These are phyloP conservation scores for Drosophila flavopinicola DNA, from an alignment of 2,888 invertebrate species.

Conservation along the genomic window DNA sequence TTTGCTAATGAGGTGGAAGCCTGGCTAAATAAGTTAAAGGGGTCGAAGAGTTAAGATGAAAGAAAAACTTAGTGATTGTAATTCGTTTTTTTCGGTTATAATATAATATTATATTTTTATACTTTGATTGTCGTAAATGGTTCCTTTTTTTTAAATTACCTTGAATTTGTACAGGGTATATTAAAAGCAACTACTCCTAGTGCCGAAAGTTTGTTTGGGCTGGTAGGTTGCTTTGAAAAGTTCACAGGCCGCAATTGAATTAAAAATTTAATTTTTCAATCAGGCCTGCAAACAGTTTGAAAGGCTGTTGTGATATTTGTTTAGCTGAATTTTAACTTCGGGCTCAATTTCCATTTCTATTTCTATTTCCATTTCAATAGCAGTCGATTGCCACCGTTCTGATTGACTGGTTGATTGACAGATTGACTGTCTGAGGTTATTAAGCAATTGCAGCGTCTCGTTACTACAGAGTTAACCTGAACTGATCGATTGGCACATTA, in stretches of 20 bases:
- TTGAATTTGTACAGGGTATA: neutral
- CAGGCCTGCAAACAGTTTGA: conserved; percentile 53
- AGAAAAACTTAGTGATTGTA: no score
- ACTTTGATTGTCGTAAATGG: no score
- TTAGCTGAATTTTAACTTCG: conserved; percentile 34
- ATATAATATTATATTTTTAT: no score
- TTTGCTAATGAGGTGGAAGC: no score
- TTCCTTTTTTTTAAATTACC: no score
- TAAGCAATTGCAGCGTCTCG: conserved; percentile 1
- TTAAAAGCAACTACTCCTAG: neutral
- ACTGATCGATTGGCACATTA: conserved; percentile 24
- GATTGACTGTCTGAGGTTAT: neutral
- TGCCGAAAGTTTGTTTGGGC: neutral
- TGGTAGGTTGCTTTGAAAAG: conserved; percentile 1
- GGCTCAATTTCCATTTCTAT: conserved; percentile 29
- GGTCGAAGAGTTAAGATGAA: no score
- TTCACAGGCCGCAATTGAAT: conserved; percentile 50
- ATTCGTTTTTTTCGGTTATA: no score
- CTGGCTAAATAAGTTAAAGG: no score
- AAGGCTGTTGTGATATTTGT: conserved; percentile 46
- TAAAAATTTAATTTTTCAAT: conserved; percentile 79
- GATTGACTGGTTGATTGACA: conserved; percentile 19
- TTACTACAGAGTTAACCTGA: neutral
- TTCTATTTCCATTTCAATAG: conserved; percentile 15
- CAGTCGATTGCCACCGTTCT: conserved; percentile 9